phyloP scores from a whole-genome alignment of 2,797 vertebrate species.

The Trematomus bernacchii region DNA sequence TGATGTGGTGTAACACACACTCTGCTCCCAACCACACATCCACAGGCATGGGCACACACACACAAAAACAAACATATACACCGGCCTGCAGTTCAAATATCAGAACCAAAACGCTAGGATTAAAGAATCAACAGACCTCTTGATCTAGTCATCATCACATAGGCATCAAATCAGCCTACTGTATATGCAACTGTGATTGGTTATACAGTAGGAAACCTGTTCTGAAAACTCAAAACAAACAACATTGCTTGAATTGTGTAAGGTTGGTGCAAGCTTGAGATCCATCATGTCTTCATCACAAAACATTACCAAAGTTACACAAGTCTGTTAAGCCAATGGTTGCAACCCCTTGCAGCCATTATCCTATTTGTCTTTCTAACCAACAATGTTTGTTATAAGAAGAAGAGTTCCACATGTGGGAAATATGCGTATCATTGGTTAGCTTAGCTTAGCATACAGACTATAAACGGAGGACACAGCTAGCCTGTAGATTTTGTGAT shows the following conservation, averaged over 20 bases:
- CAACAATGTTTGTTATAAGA: too few relatives aligned
- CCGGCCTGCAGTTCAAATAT: neutral
- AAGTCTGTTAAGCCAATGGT: neutral
- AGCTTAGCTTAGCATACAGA: too few relatives aligned
- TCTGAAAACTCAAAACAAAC: neutral
- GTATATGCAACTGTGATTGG: neutral
- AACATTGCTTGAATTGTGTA: neutral
- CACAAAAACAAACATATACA: neutral
- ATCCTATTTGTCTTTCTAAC: too few relatives aligned
- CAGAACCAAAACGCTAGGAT: neutral
- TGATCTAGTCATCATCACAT: neutral
- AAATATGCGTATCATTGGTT: too few relatives aligned
- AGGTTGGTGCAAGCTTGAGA: neutral
- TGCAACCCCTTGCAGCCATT: too few relatives aligned
- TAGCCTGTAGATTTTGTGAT: too few relatives aligned
- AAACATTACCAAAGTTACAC: neutral
- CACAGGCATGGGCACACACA: constrained; percentile 15
- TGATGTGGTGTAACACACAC: constrained; percentile 32
- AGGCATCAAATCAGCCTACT: neutral
- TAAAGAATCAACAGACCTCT: neutral
- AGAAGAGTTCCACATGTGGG: too few relatives aligned
- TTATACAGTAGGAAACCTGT: neutral
- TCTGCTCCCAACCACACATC: constrained; percentile 23
- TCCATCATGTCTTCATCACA: neutral
- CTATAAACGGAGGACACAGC: too few relatives aligned